phyloP scores from a whole-genome alignment of 2,888 invertebrate genomes.

The Erebia ligea region DNA sequence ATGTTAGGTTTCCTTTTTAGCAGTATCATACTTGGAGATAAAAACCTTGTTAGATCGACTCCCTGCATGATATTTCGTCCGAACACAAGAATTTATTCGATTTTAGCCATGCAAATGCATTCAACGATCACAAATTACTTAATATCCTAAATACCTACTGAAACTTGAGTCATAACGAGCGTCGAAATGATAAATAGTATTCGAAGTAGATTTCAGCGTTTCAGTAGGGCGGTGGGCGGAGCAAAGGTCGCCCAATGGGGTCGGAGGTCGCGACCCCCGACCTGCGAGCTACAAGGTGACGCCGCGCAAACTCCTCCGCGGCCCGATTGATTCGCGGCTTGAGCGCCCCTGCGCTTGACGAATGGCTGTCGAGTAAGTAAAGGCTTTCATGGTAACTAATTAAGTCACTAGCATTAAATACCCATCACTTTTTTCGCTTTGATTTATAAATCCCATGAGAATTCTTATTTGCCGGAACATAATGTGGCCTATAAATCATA shows the following conservation, averaged over 20 bases:
- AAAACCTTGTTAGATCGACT: no score
- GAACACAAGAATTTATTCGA: no score
- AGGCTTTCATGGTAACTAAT: not conserved
- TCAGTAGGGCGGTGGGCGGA: slow-evolving; percentile 74
- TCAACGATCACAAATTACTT: no score
- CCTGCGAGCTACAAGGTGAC: slow-evolving; percentile 46
- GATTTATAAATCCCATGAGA: not conserved
- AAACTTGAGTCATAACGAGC: not conserved
- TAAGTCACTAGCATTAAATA: not conserved
- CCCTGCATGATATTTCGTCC: no score
- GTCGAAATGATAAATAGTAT: slow-evolving; percentile 18
- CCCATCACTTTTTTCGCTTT: no score
- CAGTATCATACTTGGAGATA: no score
- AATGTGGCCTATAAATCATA: no score
- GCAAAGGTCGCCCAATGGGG: slow-evolving; percentile 79
- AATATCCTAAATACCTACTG: not conserved
- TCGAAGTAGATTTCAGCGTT: slow-evolving; percentile 42
- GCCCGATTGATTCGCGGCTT: slow-evolving; percentile 61
- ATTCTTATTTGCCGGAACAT: no score
- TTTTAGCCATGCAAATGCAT: not conserved
- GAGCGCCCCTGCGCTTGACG: slow-evolving; percentile 53
- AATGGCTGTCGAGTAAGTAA: slow-evolving; percentile 31
- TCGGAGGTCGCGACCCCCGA: slow-evolving; percentile 77
- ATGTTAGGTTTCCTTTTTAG: no score
- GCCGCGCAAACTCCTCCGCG: slow-evolving; percentile 58